These are phyloP conservation scores for Indri indri DNA, from an alignment of 2,113 vertebrate species.

Conservation along the genomic window DNA sequence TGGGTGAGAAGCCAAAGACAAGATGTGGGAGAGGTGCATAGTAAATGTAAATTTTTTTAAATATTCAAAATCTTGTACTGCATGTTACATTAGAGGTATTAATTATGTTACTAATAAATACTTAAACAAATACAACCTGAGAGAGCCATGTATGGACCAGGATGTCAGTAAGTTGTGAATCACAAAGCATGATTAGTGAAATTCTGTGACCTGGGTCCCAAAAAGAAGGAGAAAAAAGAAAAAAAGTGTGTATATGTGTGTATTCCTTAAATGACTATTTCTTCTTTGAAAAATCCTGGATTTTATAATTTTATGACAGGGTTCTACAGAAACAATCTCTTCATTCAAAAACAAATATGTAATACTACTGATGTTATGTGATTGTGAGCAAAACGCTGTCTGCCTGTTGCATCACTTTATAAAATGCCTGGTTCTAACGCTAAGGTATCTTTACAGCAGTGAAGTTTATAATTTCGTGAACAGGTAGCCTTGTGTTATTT, in stretches of 20 bases:
- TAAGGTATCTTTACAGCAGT: neutral
- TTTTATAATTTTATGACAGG: neutral
- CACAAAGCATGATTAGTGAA: neutral
- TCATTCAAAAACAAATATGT: neutral
- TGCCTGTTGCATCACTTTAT: neutral
- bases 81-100: neutral
- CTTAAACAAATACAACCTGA: neutral
- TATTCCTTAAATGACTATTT: neutral
- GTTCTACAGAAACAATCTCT: neutral
- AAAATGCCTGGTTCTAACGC: neutral
- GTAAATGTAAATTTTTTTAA: neutral
- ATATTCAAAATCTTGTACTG: neutral
- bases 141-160: neutral
- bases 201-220: neutral
- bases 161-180: neutral
- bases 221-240: neutral
- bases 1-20: neutral
- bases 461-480: neutral
- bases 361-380: neutral
- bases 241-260: neutral
- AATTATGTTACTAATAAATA: neutral
- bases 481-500: neutral
- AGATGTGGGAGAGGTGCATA: neutral
- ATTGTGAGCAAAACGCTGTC: neutral
- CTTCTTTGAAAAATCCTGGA: neutral